Evolutionary conservation across 2,113 vertebrate genomes (phyloP).

Genomic region (Pelvicachromis taeniatus): DNA sequence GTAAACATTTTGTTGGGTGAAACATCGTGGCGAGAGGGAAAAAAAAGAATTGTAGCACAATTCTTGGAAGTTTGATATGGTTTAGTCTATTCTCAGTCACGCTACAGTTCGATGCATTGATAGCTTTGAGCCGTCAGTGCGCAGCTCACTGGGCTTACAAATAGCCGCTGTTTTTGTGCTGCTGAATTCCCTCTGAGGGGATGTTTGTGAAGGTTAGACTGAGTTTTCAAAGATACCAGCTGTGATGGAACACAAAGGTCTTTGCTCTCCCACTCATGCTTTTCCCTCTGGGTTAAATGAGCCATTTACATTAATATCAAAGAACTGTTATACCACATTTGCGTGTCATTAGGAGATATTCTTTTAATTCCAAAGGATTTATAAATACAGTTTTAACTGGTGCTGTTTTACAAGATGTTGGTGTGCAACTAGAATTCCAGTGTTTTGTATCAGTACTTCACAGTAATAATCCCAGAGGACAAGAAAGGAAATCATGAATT

Average conservation of each 20-base stretch:
- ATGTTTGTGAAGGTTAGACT: conserved; percentile 22
- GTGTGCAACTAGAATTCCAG: neutral
- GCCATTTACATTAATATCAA: neutral
- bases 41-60: neutral
- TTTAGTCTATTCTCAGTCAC: neutral
- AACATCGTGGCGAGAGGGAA: accelerated
- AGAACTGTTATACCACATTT: neutral
- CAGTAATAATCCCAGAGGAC: conserved; percentile 3
- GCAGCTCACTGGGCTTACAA: neutral
- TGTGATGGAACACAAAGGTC: conserved; percentile 50
- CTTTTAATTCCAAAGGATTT: neutral
- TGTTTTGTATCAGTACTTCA: neutral
- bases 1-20: neutral
- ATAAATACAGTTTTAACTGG: neutral
- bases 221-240: conserved; percentile 48
- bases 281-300: conserved; percentile 30
- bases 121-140: neutral
- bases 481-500: conserved; percentile 4
- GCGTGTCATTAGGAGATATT: neutral
- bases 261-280: conserved; percentile 29
- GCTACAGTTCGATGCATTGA: neutral
- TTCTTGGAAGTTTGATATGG: neutral
- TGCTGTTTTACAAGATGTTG: neutral
- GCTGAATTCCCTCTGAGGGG: conserved; percentile 10
- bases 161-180: neutral